Conservation (phyloP, 2,113 vertebrate genomes). For the Pagrus major region DNA sequence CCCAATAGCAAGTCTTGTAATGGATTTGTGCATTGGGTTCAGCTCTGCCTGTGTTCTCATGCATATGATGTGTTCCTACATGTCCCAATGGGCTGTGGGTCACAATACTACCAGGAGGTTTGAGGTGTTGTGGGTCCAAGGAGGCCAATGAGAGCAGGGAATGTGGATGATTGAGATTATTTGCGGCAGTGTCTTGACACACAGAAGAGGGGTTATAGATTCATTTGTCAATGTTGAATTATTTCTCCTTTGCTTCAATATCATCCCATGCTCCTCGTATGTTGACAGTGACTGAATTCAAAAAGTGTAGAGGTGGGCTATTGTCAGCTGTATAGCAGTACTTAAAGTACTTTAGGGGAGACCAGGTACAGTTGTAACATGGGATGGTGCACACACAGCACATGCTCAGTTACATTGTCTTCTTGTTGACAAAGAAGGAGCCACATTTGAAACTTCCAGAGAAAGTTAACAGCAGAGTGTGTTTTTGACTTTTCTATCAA, state of each 20-base stretch:
- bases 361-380: too few relatives aligned
- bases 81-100: slow-evolving; percentile 60
- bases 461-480: too few relatives aligned
- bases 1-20: slow-evolving; percentile 68
- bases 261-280: slow-evolving; percentile 26
- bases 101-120: slow-evolving; percentile 50
- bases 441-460: too few relatives aligned
- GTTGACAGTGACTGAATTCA: slow-evolving; percentile 26
- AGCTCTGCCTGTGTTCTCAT: slow-evolving; percentile 70
- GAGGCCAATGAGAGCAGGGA: slow-evolving; percentile 31
- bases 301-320: too few relatives aligned
- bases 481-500: too few relatives aligned
- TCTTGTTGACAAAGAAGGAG: too few relatives aligned
- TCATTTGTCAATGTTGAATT: slow-evolving; percentile 2
- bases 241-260: slow-evolving; percentile 1
- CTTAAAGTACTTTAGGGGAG: too few relatives aligned
- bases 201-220: slow-evolving; percentile 4
- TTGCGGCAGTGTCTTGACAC: slow-evolving; percentile 8
- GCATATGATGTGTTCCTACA: slow-evolving; percentile 69
- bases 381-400: too few relatives aligned
- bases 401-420: too few relatives aligned
- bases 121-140: slow-evolving; percentile 42
- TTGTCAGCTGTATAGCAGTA: too few relatives aligned
- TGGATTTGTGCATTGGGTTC: slow-evolving; percentile 69
- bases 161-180: slow-evolving; percentile 22